Base-by-base conservation (phyloP, 2,888 invertebrate species). In the Drosophila hamatofila region DNA sequence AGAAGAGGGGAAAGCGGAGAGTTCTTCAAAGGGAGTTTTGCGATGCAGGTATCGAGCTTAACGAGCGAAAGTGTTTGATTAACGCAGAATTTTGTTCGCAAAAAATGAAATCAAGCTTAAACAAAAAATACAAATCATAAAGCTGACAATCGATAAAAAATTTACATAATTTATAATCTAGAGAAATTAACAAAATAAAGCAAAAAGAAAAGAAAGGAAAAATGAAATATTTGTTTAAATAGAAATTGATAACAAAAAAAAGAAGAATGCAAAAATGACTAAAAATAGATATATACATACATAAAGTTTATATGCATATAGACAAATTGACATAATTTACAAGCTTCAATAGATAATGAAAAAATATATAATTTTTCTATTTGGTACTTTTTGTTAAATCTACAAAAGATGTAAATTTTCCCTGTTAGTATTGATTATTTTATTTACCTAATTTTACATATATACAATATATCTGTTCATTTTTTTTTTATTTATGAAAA, bases 11-110 rank as follows among this genome's bases (percentile, higher is more conserved):
- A 18, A 52, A 16, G 16, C 30, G 65, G 55, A n/a, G 39, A 23
- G 35, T n/a, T 52, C 54, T 65, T 77, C 65, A 67, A 79, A 81
- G 80, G 33, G 51, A 52, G 54, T 18, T 9, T 42, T 57, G 54
- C 60, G 56, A 9, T n/a, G 16, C 61, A 62, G 46, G 35, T 14
- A 14, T 33, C 8, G 16, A 41, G 51, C 88, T 88, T 83, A 83
- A 83, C 89, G 83, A 83, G 83, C 83, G 83, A 83, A 83, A 83
- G 83, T 83, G 89, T 83, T 88, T 78, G 69, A 71, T 88, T 83
- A 86, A 76, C 80, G 73, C 51, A 73, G 75, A 78, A 81, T 81
- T 81, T 83, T 83, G 49, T 39, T 58, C 79, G 21, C 30, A 49
- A 63, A 74, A 81, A 82, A 83, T 69, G 78, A 86, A 86, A 86